Evolutionary conservation across 1,140 invertebrate species (phyloP), one percentile per base, ranked within the genome.

Genomic region (Heliothis virescens): DNA sequence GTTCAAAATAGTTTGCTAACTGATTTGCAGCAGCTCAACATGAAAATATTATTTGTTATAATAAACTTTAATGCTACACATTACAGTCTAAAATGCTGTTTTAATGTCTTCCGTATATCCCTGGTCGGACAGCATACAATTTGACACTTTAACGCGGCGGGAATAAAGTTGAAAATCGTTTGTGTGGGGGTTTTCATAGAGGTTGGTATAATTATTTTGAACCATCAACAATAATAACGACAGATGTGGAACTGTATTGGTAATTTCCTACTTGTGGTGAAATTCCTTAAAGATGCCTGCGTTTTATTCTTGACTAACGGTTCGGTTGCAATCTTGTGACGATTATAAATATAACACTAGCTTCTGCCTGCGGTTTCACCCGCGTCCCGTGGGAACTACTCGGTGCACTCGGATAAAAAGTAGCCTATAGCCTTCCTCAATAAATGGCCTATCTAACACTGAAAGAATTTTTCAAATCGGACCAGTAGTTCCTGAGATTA

Each of bases 71-170:
- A 48, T 65, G 16, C 62, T 34, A 10, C 1, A 18, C n/a, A 65
- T 48, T 65, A 48, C 16, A 34, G 62, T 65, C 12, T 65, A 65
- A 48, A 65, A 65, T 65, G 60, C 60, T 63, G 34, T 41, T 34
- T 34, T 47, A 63, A 63, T 63, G 41, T 47, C 60, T 63, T 34
- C 60, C n/a, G 34, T 10, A 18, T 11, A 65, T 48, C 47, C 16
- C 13, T 18, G 3, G 2, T 26, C 21, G 12, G 4, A 62, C 12
- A 9, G 16, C 16, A 16, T 18, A 65, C 34, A 9, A 65, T 4
- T 47, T 16, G 18, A n/a, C 3, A n/a, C n/a, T 65, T 48, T 48
- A 48, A 3, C 10, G 2, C 0, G 10, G 3, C 2, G n/a, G 5
- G 16, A 12, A 48, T 65, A 65, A 65, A 18, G 62, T 18, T 16